These are phyloP conservation scores for Wiebesia pumilae DNA, from an alignment of 1,140 invertebrate species.

Conservation along the genomic window DNA sequence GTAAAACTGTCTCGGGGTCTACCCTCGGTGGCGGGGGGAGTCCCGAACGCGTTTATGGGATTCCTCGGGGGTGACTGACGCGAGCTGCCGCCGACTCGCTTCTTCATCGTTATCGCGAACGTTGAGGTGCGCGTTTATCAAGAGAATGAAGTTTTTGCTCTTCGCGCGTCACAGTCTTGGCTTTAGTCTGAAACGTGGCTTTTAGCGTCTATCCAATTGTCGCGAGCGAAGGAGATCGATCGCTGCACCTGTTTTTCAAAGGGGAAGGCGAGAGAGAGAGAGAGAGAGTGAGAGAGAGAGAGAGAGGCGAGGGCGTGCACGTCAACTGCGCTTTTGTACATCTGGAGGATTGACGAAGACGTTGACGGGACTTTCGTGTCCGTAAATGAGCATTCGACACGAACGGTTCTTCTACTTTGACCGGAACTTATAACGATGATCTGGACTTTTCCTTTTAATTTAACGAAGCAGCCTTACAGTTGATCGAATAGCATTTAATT, in stretches of 20 bases:
- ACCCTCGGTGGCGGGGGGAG: background rate
- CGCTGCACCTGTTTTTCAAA: background rate
- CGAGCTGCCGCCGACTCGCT: background rate
- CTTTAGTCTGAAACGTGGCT: background rate
- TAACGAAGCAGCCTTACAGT: no score
- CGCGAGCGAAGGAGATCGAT: background rate
- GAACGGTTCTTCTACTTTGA: background rate
- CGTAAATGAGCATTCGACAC: background rate
- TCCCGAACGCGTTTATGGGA: background rate
- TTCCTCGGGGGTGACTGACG: background rate
- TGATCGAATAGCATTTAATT: no score
- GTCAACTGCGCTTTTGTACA: background rate
- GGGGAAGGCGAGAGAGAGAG: no score
- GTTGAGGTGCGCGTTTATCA: background rate
- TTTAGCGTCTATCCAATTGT: background rate
- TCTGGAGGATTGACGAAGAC: background rate
- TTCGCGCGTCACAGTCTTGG: background rate
- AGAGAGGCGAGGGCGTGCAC: background rate
- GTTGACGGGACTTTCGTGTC: background rate
- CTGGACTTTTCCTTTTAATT: no score
- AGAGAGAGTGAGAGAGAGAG: no score
- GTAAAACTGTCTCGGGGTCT: conserved; percentile 67
- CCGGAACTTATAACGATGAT: background rate
- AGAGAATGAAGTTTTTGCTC: background rate
- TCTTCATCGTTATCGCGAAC: background rate